phyloP scores from a whole-genome alignment of 2,888 invertebrate species.

The Heliconius cydno region DNA sequence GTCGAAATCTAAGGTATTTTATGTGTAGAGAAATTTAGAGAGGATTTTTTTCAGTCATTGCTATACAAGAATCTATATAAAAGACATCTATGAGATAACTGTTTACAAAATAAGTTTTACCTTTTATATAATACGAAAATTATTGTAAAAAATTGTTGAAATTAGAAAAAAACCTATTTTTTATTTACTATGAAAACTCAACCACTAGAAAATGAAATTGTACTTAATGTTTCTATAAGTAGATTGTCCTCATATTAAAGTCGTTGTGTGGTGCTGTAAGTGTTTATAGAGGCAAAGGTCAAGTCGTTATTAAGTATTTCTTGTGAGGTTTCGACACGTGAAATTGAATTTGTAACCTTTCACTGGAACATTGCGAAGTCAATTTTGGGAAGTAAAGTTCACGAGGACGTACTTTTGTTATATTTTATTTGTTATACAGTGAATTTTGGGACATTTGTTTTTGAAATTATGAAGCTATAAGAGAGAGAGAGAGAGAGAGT shows the following conservation, averaged over 20 bases:
- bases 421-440: not conserved
- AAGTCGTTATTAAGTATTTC: conserved; percentile 30
- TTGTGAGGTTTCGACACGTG: conserved; percentile 31
- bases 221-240: conserved; percentile 11
- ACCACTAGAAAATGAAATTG: not conserved
- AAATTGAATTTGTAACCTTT: conserved; percentile 39
- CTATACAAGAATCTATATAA: too few species aligned
- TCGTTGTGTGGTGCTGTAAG: conserved; percentile 9
- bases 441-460: not conserved
- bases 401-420: not conserved
- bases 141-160: not conserved
- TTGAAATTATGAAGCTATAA: not conserved
- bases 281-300: conserved; percentile 36
- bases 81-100: too few species aligned
- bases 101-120: too few species aligned
- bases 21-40: not conserved
- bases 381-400: not conserved
- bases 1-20: not conserved
- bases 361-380: conserved; percentile 18
- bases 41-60: too few species aligned
- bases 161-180: not conserved
- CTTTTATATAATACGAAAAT: too few species aligned
- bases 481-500: too few species aligned
- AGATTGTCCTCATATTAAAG: conserved; percentile 33
- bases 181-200: not conserved